Evolutionary conservation across 2,797 vertebrate species (phyloP).

Genomic region (Benthosema pterotum): DNA sequence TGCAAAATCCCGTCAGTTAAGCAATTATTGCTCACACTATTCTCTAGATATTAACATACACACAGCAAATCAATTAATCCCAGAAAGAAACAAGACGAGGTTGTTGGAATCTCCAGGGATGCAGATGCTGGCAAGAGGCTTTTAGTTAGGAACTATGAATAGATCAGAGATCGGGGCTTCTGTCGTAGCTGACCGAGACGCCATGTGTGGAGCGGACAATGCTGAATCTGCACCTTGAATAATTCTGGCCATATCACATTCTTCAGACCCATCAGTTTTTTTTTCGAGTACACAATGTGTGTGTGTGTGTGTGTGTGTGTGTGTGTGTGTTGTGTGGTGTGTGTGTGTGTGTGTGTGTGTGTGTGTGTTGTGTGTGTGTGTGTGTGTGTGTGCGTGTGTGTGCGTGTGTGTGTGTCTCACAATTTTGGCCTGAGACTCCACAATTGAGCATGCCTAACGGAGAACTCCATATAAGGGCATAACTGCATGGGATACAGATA

Average conservation of each 20-base stretch:
- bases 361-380: too few species aligned
- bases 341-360: background rate
- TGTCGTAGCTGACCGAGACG: background rate
- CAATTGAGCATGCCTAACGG: too few species aligned
- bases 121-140: background rate
- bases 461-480: too few species aligned
- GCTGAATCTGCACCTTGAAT: slow-evolving; percentile 8
- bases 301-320: background rate
- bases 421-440: too few species aligned
- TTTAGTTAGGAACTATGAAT: slow-evolving; percentile 7
- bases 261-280: background rate
- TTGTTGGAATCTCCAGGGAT: background rate
- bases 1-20: too few species aligned
- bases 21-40: too few species aligned
- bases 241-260: background rate
- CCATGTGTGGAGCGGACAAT: background rate
- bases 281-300: background rate
- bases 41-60: too few species aligned
- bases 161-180: background rate
- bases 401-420: too few species aligned
- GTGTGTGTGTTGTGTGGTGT: background rate
- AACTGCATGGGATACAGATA: too few species aligned
- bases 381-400: too few species aligned
- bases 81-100: background rate
- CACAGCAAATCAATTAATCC: too few species aligned